Percentiles rank a stretch among this genome's conserved stretches.
These are phyloP conservation scores for Drosophila pegasa DNA, from an alignment of 2,888 invertebrate species.

Conservation along the genomic window DNA sequence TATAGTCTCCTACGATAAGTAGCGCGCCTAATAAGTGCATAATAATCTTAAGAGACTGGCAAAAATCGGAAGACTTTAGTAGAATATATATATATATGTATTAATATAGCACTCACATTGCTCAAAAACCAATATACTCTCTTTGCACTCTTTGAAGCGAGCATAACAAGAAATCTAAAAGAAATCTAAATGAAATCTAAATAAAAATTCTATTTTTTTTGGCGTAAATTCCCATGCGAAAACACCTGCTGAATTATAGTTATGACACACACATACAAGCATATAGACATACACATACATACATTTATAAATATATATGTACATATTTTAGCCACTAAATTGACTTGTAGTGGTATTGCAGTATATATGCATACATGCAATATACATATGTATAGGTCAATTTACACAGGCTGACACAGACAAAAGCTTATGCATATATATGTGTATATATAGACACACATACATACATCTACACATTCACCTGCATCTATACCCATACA, in stretches of 20 bases:
- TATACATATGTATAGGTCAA: background rate
- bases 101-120: no score
- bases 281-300: background rate
- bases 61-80: no score
- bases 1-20: no score
- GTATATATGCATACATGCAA: background rate
- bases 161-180: slow-evolving; percentile 1
- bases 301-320: background rate
- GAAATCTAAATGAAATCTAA: slow-evolving; percentile 14
- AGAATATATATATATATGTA: no score
- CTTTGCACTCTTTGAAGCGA: background rate
- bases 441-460: background rate
- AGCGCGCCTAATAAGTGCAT: no score
- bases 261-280: slow-evolving; percentile 22
- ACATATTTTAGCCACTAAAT: no score
- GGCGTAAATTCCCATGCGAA: slow-evolving; percentile 35
- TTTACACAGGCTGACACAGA: background rate
- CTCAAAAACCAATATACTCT: background rate
- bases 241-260: slow-evolving; percentile 58
- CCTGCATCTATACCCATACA: background rate
- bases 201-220: slow-evolving; percentile 12
- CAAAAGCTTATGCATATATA: no score
- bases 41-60: no score
- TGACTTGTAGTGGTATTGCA: no score
- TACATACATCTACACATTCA: background rate